phyloP scores from a whole-genome alignment of 2,113 vertebrate genomes.

The Atlantisia rogersi region DNA sequence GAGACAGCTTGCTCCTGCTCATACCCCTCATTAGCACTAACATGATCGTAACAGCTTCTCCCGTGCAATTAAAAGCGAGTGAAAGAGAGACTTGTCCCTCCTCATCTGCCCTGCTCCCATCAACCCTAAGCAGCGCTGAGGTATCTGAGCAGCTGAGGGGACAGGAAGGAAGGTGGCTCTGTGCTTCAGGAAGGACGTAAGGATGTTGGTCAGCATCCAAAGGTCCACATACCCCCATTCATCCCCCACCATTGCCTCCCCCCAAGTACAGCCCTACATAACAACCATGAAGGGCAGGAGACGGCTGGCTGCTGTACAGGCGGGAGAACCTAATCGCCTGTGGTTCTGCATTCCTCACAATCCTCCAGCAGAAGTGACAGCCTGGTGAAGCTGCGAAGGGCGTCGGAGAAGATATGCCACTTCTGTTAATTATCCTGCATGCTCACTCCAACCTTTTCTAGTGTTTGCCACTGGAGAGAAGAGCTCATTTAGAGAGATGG shows the following conservation, averaged over 20 bases:
- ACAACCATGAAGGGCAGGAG: not conserved
- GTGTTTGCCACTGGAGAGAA: constrained; percentile 39
- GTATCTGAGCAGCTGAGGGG: not conserved
- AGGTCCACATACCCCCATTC: not conserved
- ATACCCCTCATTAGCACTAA: not conserved
- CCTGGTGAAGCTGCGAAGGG: not conserved
- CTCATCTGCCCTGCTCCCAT: not conserved
- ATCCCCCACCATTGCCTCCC: not conserved
- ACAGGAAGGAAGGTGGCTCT: not conserved
- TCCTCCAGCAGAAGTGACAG: not conserved
- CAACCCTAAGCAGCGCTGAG: not conserved
- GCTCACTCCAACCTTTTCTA: not conserved
- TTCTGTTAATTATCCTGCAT: not conserved
- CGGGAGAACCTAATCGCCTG: accelerated
- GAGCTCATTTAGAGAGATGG: not conserved
- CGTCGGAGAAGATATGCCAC: not conserved
- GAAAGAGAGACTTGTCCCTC: not conserved
- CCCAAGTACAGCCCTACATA: not conserved
- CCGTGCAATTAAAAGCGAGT: not conserved
- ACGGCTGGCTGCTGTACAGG: accelerated
- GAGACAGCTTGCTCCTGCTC: not conserved
- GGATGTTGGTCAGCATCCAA: not conserved
- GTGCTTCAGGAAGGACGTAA: not conserved
- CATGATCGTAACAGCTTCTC: not conserved
- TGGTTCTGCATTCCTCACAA: not conserved